Evolutionary conservation across 2,888 invertebrate genomes (phyloP), one percentile per base, ranked within the genome.

Genomic region (Dromius quadrimaculatus): DNA sequence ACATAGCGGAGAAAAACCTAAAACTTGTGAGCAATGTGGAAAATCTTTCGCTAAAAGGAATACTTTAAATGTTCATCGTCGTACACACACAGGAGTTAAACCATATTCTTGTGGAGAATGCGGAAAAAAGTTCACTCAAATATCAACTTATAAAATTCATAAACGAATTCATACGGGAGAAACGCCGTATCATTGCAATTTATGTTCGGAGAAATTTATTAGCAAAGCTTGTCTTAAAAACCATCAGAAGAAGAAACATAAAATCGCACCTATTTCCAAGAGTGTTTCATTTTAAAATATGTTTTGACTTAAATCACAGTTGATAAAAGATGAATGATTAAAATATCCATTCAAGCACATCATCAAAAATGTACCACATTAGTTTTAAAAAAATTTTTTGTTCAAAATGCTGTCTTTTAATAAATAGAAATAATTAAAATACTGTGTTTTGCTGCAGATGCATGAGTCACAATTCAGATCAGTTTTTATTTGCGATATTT

Each of bases 151-250:
- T 6, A 76, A 70, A 13, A 74, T 75, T 22, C 79, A 80, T 54
- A 74, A 75, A 61, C 74, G 78, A 15, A 75, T 75, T 1, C 79
- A 79, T 54, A 79, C 78, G 0, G 78, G 78, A 1, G 77, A 76
- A 34, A 77, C 76, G 61, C 79, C 79, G 0, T 78, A 74, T 65
- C 73, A 75, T 8, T 77, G 77, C 20, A 72, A 75, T 34, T 62
- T 75, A 4, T 77, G 77, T 68, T 72, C 73, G 1, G 75, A 76
- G 50, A 69, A 71, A 28, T 78, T 77, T 38, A 71, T 57, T 13
- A 68, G 68, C 23, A 68, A 43, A 6, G 83, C 85, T 0, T 85
- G 85, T 54, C 77, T 85, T 61, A 86, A 85, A 50, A 75, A 84
- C 9, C 87, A 86, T 74, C 75, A 83, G 73, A 80, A 82, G 22